phyloP scores from a whole-genome alignment of 1,140 invertebrate genomes.

The Apocrypta bakeri region DNA sequence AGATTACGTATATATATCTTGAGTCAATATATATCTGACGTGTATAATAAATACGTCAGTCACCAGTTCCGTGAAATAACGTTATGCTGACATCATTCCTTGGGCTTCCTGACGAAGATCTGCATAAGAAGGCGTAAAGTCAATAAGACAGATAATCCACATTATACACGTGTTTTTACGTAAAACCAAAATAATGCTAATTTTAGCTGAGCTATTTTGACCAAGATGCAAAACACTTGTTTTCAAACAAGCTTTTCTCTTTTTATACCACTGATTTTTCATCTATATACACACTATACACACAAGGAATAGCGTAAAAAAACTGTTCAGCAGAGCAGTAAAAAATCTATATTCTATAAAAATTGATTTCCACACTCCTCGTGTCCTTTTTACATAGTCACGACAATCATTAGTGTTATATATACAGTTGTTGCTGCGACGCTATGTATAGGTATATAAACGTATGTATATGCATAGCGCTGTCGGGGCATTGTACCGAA shows the following conservation, averaged over 20 bases:
- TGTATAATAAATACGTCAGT: too few relatives aligned
- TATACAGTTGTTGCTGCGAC: background rate
- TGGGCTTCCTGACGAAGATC: background rate
- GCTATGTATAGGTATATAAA: background rate
- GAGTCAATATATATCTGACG: too few relatives aligned
- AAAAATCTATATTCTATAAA: background rate
- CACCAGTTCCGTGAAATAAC: too few relatives aligned
- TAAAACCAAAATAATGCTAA: background rate
- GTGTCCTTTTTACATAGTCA: background rate
- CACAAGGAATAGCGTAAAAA: background rate
- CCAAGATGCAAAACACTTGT: too few relatives aligned
- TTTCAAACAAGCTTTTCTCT: too few relatives aligned
- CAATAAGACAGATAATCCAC: background rate
- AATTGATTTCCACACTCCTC: conserved; percentile 9
- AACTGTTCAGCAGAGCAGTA: too few relatives aligned
- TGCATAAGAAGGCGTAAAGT: background rate
- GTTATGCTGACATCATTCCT: too few relatives aligned
- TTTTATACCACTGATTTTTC: too few relatives aligned
- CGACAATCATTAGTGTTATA: conserved; percentile 14
- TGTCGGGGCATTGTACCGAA: conserved; percentile 21
- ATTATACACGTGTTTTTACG: background rate
- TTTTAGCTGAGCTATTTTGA: too few relatives aligned
- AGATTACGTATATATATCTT: background rate
- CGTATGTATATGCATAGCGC: too few relatives aligned
- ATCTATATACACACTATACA: too few relatives aligned